phyloP scores from a whole-genome alignment of 2,888 invertebrate species.

The Rambutsinella grinnellia region DNA sequence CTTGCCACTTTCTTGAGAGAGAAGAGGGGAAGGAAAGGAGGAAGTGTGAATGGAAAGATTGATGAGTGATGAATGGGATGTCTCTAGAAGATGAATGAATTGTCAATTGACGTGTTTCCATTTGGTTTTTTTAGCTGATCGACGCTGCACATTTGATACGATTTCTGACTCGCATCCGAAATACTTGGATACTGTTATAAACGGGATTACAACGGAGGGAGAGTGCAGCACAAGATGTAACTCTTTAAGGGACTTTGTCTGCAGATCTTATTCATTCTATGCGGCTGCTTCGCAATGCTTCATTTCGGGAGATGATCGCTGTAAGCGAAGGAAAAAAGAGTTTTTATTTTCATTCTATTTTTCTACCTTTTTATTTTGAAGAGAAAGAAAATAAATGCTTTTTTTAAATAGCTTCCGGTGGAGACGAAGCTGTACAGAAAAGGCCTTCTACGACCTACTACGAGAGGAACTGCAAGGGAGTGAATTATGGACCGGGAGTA shows the following conservation, averaged over 20 bases:
- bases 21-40: background rate
- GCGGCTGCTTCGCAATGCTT: conserved; percentile 70
- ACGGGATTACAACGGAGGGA: conserved; percentile 68
- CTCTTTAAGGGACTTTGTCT: conserved; percentile 69
- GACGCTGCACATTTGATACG: conserved; percentile 67
- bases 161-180: conserved; percentile 68
- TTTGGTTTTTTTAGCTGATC: conserved; percentile 63
- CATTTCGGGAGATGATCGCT: conserved; percentile 69
- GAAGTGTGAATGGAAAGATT: background rate
- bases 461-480: conserved; percentile 68
- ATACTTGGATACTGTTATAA: conserved; percentile 68
- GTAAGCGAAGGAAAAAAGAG: too few relatives aligned
- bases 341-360: background rate
- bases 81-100: background rate
- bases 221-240: conserved; percentile 69
- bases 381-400: background rate
- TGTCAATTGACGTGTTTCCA: background rate
- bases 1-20: background rate
- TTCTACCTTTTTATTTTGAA: background rate
- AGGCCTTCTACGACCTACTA: conserved; percentile 68
- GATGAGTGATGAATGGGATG: background rate
- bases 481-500: conserved; percentile 25
- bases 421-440: conserved; percentile 67
- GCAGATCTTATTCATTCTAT: conserved; percentile 70
- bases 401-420: conserved; percentile 62